Evolutionary conservation across 2,797 vertebrate species (phyloP).

Genomic region (Clarias pachynema): DNA sequence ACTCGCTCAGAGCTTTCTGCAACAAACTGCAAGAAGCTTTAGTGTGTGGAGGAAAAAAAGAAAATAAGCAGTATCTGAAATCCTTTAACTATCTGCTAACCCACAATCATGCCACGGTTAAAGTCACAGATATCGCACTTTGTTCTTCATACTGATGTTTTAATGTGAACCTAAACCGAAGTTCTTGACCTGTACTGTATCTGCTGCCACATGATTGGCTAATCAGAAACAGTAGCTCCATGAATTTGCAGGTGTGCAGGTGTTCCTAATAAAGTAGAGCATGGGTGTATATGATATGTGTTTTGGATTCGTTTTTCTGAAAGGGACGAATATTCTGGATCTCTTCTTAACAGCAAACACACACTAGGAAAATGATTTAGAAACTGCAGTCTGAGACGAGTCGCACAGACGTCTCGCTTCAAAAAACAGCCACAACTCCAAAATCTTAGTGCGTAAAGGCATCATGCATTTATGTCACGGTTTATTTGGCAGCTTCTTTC

Average conservation of each 20-base stretch:
- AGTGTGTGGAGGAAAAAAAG: background rate
- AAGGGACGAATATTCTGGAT: background rate
- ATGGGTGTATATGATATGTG: background rate
- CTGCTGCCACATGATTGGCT: background rate
- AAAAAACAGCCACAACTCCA: background rate
- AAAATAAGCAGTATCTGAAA: background rate
- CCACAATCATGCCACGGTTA: background rate
- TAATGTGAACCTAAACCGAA: background rate
- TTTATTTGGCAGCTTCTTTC: background rate
- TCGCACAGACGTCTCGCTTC: background rate
- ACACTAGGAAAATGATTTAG: background rate
- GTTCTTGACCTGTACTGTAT: background rate
- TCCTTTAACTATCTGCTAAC: background rate
- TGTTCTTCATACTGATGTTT: background rate
- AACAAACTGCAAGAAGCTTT: no score
- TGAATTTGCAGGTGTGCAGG: background rate
- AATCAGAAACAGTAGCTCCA: background rate
- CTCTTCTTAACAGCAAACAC: background rate
- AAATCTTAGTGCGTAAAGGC: background rate
- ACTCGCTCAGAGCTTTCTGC: background rate
- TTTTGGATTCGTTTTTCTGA: background rate
- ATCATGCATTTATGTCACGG: background rate
- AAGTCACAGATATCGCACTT: background rate
- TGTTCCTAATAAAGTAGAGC: background rate
- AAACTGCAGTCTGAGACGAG: background rate